These are phyloP conservation scores for Eriosoma lanigerum DNA, from an alignment of 1,140 invertebrate genomes.

Conservation along the genomic window DNA sequence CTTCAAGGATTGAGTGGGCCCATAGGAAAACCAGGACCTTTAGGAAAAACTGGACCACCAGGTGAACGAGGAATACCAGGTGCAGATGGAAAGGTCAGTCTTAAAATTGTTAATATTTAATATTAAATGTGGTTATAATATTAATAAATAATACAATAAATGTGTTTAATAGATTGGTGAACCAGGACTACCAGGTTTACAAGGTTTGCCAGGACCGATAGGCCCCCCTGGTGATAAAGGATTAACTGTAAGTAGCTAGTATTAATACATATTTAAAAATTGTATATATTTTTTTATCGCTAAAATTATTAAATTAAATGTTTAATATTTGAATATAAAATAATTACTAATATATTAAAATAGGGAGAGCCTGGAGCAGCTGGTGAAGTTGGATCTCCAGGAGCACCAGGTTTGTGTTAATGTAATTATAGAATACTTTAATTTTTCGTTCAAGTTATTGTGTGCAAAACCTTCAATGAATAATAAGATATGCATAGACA, in stretches of 20 bases:
- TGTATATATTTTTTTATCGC: no score
- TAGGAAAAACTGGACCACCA: conserved; percentile 70
- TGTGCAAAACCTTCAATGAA: no score
- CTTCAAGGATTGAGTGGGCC: conserved; percentile 68
- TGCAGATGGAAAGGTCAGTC: conserved; percentile 46
- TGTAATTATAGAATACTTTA: background rate
- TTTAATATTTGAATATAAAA: background rate
- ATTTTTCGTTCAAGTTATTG: no score
- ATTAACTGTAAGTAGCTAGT: conserved; percentile 41
- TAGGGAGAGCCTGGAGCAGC: conserved; percentile 64
- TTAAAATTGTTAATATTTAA: no score
- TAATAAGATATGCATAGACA: no score
- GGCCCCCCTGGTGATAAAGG: conserved; percentile 53
- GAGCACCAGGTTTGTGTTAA: conserved; percentile 53
- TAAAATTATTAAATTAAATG: no score
- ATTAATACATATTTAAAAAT: no score
- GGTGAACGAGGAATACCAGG: conserved; percentile 63
- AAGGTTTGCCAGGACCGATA: conserved; percentile 51
- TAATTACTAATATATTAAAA: conserved; percentile 1
- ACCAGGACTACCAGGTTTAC: conserved; percentile 44
- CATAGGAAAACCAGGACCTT: conserved; percentile 61
- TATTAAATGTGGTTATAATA: background rate
- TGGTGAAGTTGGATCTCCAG: conserved; percentile 62
- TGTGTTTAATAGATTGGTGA: conserved; percentile 36
- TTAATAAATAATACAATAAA: background rate